Percentiles rank a stretch among this genome's conserved stretches.
These are phyloP conservation scores for Saguinus imperator DNA, from an alignment of 2,113 vertebrate genomes.

Conservation along the genomic window DNA sequence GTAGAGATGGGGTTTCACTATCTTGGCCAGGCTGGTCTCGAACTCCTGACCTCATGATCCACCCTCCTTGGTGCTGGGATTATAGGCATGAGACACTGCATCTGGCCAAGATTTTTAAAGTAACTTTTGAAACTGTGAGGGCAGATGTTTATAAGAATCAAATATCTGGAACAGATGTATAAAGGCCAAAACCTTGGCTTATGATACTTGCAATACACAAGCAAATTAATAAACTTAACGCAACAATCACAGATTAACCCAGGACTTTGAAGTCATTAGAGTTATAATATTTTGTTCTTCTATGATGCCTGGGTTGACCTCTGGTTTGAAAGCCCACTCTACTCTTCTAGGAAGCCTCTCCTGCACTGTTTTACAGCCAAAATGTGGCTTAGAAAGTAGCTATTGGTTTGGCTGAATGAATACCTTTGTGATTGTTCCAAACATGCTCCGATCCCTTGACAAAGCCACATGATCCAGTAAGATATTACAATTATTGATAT, in stretches of 20 bases:
- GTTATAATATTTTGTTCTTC: background rate
- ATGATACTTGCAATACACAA: background rate
- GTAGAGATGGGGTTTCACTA: too few relatives aligned
- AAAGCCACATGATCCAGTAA: conserved; percentile 33
- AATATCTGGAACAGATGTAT: background rate
- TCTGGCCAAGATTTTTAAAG: background rate
- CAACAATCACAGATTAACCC: background rate
- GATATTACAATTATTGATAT: conserved; percentile 66
- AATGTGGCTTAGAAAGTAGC: background rate
- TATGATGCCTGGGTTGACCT: background rate
- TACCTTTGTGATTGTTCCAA: background rate
- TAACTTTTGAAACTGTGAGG: background rate
- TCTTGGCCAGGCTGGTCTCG: too few relatives aligned
- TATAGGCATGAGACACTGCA: too few relatives aligned
- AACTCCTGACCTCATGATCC: too few relatives aligned
- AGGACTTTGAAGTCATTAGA: background rate
- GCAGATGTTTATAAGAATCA: background rate
- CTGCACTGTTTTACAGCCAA: background rate
- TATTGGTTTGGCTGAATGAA: background rate
- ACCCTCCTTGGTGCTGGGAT: too few relatives aligned
- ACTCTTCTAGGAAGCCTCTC: background rate
- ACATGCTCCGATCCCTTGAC: background rate
- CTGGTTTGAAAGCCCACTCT: background rate
- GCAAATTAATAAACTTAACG: background rate
- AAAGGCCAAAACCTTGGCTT: background rate